Evolutionary conservation across 53 echinoderm and acorn worm genomes (phyloP), one percentile per base, ranked within the genome.

Genomic region (Astropecten irregularis): DNA sequence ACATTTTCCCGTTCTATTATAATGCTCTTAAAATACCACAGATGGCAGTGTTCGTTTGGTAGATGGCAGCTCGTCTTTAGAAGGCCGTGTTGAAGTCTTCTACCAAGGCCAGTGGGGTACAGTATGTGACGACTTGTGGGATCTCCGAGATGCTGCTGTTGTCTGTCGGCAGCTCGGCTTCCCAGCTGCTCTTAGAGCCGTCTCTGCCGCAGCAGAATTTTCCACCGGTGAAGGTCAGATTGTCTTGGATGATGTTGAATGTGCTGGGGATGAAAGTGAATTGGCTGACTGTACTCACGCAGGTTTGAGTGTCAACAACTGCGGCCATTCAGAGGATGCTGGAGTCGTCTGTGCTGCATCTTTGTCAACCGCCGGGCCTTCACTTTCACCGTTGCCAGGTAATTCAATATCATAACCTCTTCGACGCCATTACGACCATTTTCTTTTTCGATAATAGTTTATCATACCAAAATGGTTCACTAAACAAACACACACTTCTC

Each of bases 121-220:
- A 1, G 40, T 76, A 21, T 40, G 40, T 34, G 21, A 54, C 39
- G 57, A 53, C 40, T 21, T 36, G 3, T 76, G 54, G 40, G 4
- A 54, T 18, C 11, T 40, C 4, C 13, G 15, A 54, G 55, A 76
- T 57, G 38, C 76, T 9, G 39, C 21, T 0, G 55, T 83, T 4
- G 83, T 66, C 18, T 82, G 82, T 66, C 64, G 50, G n/a, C 82
- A 82, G 67, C 65, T 82, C n/a, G 82, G 82, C 9, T 82, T 50
- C 26, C 51, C 64, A 23, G 48, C 15, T 19, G 82, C 65, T 4
- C 34, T 66, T 34, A 63, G 66, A 36, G 65, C 36, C 4, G 1
- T 47, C 15, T 29, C 63, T 60, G 81, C 23, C 3, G 35, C 13
- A 0, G 19, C 25, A 3, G 16, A 37, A 18, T 55, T 55, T 23